Evolutionary conservation across 2,888 invertebrate genomes (phyloP), one percentile per base, ranked within the genome.

Genomic region (Drosophila sordidapex): DNA sequence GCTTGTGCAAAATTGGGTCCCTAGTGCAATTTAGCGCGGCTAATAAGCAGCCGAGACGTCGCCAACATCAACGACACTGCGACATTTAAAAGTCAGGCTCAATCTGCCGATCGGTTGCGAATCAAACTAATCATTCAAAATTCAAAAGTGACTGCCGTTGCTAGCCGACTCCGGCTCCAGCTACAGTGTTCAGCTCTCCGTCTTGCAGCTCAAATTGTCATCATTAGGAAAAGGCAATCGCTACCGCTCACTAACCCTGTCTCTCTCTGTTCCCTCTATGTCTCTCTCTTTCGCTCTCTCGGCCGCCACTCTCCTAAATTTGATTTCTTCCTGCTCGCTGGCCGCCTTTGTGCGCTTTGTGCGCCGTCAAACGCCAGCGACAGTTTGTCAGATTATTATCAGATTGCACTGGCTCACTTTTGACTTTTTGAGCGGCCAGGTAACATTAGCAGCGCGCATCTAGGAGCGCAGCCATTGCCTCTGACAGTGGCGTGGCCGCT

Each of bases 381-480:
- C 90, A 91, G 90, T 91, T 90, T 90, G 90, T 90, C 90, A 90
- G 90, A 90, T 90, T 91, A 85, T 91, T 89, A 91, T 91, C 90
- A 83, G 89, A 90, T 91, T 91, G 91, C 91, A 89, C 83, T 91
- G 91, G 81, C 90, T 90, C 89, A 90, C 87, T 90, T 89, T 85
- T 88, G 87, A 86, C 90, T 87, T 88, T 87, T 85, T 84, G 83
- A 83, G 82, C 83, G 77, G 80, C 66, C 77, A 74, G 71, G 67
- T 60, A 82, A 76, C 76, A 79, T 79, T 79, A 79, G 83, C 82
- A 79, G 77, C 70, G 70, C 79, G 64, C 80, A 84, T 82, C 83
- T 82, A 88, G 87, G 71, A 71, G 72, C 70, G 5, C 25, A 8
- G 49, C 60, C 25, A 58, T 69, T 64, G 62, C 57, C 29, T 18